phyloP scores from a whole-genome alignment of 2,113 vertebrate species.

The Silurus glanis region DNA sequence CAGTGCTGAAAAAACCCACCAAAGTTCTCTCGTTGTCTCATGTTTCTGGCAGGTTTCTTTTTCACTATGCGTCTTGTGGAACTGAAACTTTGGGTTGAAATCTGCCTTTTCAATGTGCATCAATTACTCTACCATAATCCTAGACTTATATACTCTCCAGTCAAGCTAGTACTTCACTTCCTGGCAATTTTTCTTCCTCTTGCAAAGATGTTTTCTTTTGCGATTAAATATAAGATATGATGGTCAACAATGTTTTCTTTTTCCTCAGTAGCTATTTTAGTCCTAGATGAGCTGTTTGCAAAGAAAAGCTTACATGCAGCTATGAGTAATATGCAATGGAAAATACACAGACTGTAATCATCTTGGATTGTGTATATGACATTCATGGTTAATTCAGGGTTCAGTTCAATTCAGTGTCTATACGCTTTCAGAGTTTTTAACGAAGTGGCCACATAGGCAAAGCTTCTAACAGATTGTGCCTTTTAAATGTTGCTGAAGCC shows the following conservation, averaged over 20 bases:
- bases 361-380: neutral
- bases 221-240: neutral
- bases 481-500: conserved; percentile 15
- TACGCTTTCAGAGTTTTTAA: neutral
- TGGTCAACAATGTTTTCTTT: neutral
- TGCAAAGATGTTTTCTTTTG: neutral
- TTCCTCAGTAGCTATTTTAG: neutral
- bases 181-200: neutral
- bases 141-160: neutral
- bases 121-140: neutral
- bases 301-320: neutral
- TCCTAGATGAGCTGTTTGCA: neutral
- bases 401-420: too few relatives aligned
- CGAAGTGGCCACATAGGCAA: neutral
- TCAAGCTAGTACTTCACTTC: neutral
- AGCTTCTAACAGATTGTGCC: conserved; percentile 3
- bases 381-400: neutral
- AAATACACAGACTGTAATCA: neutral
- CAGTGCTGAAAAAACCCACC: neutral
- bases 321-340: neutral
- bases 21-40: neutral
- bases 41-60: neutral
- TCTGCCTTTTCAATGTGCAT: neutral
- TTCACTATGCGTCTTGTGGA: neutral
- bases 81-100: neutral